Conservation (phyloP, 2,888 invertebrate species). For the Balanococcus diminutus region DNA sequence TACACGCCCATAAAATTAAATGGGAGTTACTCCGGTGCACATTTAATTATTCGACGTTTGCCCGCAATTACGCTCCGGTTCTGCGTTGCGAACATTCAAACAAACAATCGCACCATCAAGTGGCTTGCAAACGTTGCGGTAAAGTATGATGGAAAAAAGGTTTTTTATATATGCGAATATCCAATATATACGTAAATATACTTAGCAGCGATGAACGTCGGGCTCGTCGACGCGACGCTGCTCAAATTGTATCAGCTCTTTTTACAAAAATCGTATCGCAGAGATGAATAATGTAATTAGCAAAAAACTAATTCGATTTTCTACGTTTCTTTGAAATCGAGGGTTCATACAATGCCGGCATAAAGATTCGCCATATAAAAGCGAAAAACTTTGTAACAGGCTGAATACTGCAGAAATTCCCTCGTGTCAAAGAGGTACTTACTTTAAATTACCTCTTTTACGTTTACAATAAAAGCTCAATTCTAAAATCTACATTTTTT, state of each 20-base stretch:
- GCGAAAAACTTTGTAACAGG: constrained; percentile 27
- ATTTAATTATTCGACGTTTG: constrained; percentile 33
- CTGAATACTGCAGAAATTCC: background rate
- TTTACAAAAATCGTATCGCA: constrained; percentile 28
- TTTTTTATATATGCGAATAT: background rate
- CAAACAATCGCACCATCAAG: constrained; percentile 38
- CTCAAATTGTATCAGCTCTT: constrained; percentile 7
- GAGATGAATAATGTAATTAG: constrained; percentile 15
- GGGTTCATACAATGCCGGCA: background rate
- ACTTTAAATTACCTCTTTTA: constrained; percentile 23
- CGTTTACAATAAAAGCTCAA: constrained; percentile 21
- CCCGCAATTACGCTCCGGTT: constrained; percentile 19
- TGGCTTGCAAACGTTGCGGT: background rate
- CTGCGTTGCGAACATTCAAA: constrained; percentile 9
- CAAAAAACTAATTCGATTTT: constrained; percentile 24
- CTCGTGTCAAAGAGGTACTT: constrained; percentile 13
- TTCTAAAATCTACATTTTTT: constrained; percentile 2
- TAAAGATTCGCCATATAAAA: constrained; percentile 21
- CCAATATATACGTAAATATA: too few species aligned
- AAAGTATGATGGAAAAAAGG: background rate
- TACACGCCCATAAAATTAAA: constrained; percentile 16
- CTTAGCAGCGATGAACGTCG: too few species aligned
- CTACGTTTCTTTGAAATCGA: constrained; percentile 18
- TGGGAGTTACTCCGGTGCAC: constrained; percentile 7
- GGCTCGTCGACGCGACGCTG: background rate